phyloP scores from a whole-genome alignment of 2,113 vertebrate species.

The Pteruthius melanotis region DNA sequence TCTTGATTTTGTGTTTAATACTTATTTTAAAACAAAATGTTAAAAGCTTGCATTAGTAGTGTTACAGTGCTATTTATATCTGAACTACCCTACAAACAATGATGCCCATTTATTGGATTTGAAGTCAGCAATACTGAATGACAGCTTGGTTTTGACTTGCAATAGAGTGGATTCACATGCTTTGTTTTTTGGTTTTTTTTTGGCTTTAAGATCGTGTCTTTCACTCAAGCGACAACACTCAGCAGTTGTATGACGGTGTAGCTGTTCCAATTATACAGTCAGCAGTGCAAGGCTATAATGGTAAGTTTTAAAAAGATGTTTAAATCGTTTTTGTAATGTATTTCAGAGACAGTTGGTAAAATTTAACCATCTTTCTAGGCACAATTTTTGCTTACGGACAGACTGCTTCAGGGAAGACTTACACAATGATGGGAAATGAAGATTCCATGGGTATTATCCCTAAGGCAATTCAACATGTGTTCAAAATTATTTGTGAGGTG shows the following conservation, averaged over 20 bases:
- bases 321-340: neutral
- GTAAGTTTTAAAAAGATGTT: slow-evolving; percentile 63
- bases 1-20: neutral
- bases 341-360: neutral
- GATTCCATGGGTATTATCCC: slow-evolving; percentile 83
- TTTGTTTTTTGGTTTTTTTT: neutral
- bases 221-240: slow-evolving; percentile 80
- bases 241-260: slow-evolving; percentile 84
- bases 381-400: slow-evolving; percentile 98
- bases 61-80: neutral
- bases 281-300: slow-evolving; percentile 90
- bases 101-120: neutral
- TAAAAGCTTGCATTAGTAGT: rapidly evolving
- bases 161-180: neutral
- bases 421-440: slow-evolving; percentile 92
- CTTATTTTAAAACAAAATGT: neutral
- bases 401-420: slow-evolving; percentile 95
- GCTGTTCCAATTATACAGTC: slow-evolving; percentile 92
- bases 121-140: neutral
- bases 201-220: slow-evolving; percentile 85
- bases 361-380: slow-evolving; percentile 70
- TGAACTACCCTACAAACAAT: neutral
- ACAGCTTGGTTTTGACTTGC: neutral
- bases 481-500: slow-evolving; percentile 88
- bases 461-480: slow-evolving; percentile 89